Evolutionary conservation across 2,888 invertebrate species (phyloP), one percentile per base, ranked within the genome.

Genomic region (Drosophila birchii): DNA sequence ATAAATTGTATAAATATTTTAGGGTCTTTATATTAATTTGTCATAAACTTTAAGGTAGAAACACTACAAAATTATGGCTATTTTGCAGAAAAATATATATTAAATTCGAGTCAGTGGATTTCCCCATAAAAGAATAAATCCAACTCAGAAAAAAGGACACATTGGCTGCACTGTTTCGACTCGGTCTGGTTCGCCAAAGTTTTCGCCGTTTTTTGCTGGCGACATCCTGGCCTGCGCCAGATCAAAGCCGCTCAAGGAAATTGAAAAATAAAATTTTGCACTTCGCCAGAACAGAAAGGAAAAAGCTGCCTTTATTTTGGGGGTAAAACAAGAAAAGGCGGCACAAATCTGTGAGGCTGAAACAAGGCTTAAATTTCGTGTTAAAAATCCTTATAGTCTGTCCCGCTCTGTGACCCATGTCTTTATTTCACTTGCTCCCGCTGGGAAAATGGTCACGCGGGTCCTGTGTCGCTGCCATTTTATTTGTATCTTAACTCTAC

Each of bases 201-300:
- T 64, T 54, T 38, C 23, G 34, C 32, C 51, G 39, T 57, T 63
- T 47, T 63, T 47, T 45, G 56, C 38, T 49, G 57, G 64, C 54
- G 56, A 56, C 71, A 71, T 71, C 55, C 70, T 69, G 70, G 58
- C 58, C 69, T 57, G 69, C 36, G 66, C 58, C 78, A 78, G 82
- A 83, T 84, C 84, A 86, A 84, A 86, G 75, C 78, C 72, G 79
- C 82, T 76, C 45, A 72, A 74, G 86, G 74, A 84, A 84, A 84
- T 84, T 81, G 79, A 86, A 84, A 83, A 81, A 81, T 66, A 75
- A 43, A 80, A 75, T 78, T 71, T 75, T 64, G 14, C 57, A 53
- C 61, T 36, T 34, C 29, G 14, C 38, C 39, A 57, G 32, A 12
- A 62, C 32, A 18, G 20, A 34, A 32, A 20, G 34, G 20, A 34